These are phyloP conservation scores for Neoniphon sammara DNA, from an alignment of 2,797 vertebrate species.

Conservation along the genomic window DNA sequence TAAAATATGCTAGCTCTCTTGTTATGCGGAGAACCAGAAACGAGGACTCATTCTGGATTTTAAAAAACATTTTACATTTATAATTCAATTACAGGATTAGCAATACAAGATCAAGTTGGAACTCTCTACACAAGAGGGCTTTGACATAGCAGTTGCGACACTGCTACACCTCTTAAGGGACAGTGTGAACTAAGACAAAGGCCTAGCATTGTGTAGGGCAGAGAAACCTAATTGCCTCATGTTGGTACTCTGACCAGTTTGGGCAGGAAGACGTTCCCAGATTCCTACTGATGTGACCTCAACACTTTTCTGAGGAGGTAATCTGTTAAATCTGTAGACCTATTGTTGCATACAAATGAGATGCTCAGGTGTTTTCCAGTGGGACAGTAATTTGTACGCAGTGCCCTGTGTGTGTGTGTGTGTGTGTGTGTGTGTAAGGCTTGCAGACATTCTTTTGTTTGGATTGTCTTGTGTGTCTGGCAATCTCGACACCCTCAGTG, in stretches of 20 bases:
- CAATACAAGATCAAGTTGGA: conserved; percentile 13
- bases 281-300: conserved; percentile 28
- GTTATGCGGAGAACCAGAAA: neutral
- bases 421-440: neutral
- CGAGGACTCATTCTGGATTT: conserved; percentile 6
- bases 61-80: conserved; percentile 10
- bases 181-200: conserved; percentile 30
- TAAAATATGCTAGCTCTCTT: neutral
- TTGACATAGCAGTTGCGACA: conserved; percentile 6
- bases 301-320: neutral
- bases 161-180: conserved; percentile 21
- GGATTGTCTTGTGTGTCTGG: conserved; percentile 9
- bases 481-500: conserved; percentile 1
- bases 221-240: conserved; percentile 50
- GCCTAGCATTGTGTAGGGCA: conserved; percentile 33
- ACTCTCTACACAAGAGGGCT: no score
- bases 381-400: neutral
- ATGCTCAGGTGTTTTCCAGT: conserved; percentile 3
- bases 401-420: no score
- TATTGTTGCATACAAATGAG: conserved; percentile 14
- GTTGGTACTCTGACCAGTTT: conserved; percentile 17
- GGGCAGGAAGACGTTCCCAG: neutral
- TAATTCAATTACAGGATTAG: conserved; percentile 26
- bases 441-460: neutral
- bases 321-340: neutral